Conservation (phyloP, 2,888 invertebrate species). For the Spicauda simplicius region DNA sequence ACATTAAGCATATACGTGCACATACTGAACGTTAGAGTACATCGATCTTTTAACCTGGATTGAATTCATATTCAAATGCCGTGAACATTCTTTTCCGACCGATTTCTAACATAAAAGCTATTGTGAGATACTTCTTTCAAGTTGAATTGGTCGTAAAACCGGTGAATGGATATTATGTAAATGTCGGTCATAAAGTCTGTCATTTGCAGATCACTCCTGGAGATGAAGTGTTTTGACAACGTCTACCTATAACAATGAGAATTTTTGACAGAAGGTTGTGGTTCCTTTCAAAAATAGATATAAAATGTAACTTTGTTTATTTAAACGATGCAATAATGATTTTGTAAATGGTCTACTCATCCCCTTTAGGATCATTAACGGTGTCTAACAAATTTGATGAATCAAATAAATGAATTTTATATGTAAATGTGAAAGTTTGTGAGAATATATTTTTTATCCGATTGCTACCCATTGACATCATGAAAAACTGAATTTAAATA, state of each 20-base stretch:
- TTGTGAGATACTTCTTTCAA: slow-evolving; percentile 37
- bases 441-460: no score
- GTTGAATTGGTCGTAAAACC: slow-evolving; percentile 44
- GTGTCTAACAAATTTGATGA: no score
- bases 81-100: slow-evolving; percentile 33
- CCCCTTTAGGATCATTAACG: no score
- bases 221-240: slow-evolving; percentile 18
- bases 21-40: slow-evolving; percentile 30
- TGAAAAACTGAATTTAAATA: no score
- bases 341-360: no score
- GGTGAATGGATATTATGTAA: slow-evolving; percentile 45
- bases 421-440: no score
- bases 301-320: no score
- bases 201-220: slow-evolving; percentile 44
- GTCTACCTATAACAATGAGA: not conserved
- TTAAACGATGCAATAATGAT: no score
- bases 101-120: slow-evolving; percentile 39
- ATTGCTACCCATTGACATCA: no score
- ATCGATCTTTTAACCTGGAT: slow-evolving; percentile 38
- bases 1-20: slow-evolving; percentile 19
- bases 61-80: slow-evolving; percentile 38
- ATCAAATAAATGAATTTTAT: no score
- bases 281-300: not conserved
- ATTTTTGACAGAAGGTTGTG: not conserved
- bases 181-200: slow-evolving; percentile 45